phyloP scores from a whole-genome alignment of 2,113 vertebrate genomes.

The Sapajus apella region DNA sequence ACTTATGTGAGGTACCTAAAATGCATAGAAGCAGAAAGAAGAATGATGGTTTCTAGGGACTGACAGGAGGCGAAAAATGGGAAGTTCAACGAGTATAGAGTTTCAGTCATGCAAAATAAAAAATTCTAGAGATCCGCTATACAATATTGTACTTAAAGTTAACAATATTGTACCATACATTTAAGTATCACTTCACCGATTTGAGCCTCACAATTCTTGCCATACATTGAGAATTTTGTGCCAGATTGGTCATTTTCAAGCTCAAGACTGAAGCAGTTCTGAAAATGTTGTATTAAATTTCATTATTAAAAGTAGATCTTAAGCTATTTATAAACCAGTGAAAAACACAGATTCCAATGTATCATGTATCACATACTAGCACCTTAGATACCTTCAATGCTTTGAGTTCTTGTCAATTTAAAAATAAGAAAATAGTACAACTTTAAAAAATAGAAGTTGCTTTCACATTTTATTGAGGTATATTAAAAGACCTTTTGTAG shows the following conservation, averaged over 20 bases:
- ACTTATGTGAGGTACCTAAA: neutral
- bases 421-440: conserved; percentile 35
- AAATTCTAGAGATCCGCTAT: neutral
- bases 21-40: neutral
- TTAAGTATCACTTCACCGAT: neutral
- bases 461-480: neutral
- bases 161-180: neutral
- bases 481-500: neutral
- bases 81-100: neutral
- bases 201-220: neutral
- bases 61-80: neutral
- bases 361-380: neutral
- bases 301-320: neutral
- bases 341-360: neutral
- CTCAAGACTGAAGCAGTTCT: conserved; percentile 1
- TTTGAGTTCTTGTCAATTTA: neutral
- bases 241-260: neutral
- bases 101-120: neutral
- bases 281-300: neutral
- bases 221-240: neutral
- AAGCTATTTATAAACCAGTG: neutral
- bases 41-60: neutral
- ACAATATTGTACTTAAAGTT: neutral
- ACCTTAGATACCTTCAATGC: neutral
- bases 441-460: neutral